Conservation (phyloP, 1,140 invertebrate species). For the Lysiphlebus fabarum region DNA sequence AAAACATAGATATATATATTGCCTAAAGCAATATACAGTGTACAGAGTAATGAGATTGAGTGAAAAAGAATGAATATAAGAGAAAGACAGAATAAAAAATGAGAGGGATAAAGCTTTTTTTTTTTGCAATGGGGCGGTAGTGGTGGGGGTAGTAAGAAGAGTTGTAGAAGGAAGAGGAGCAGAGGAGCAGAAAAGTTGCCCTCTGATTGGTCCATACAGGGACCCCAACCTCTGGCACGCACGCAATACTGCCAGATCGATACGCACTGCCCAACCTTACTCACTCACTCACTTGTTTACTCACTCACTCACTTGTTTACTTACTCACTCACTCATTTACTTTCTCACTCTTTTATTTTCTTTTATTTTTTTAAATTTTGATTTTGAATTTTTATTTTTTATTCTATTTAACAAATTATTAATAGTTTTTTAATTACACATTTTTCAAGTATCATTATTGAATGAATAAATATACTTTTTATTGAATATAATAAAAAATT, state of each 20-base stretch:
- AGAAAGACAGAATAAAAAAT: slow-evolving; percentile 26
- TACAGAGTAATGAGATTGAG: slow-evolving; percentile 13
- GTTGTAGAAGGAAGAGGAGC: slow-evolving; percentile 29
- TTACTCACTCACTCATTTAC: neutral
- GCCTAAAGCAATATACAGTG: too few species aligned
- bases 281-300: slow-evolving; percentile 32
- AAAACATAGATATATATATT: too few species aligned
- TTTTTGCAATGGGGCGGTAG: neutral
- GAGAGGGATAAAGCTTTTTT: slow-evolving; percentile 23
- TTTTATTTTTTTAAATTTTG: too few species aligned
- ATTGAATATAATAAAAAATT: too few species aligned
- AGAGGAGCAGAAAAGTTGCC: slow-evolving; percentile 47
- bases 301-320: slow-evolving; percentile 11
- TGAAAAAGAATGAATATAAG: slow-evolving; percentile 13
- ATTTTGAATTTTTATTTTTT: too few species aligned
- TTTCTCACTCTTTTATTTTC: too few species aligned
- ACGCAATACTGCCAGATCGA: slow-evolving; percentile 53
- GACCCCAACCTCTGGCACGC: slow-evolving; percentile 51
- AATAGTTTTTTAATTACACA: too few species aligned
- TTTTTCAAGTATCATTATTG: too few species aligned
- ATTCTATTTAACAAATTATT: too few species aligned
- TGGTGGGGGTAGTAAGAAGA: slow-evolving; percentile 6
- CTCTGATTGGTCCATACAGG: slow-evolving; percentile 51
- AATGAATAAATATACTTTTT: too few species aligned
- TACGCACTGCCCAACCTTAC: slow-evolving; percentile 54